phyloP scores from a whole-genome alignment of 2,113 vertebrate genomes.

The Zapus hudsonius region DNA sequence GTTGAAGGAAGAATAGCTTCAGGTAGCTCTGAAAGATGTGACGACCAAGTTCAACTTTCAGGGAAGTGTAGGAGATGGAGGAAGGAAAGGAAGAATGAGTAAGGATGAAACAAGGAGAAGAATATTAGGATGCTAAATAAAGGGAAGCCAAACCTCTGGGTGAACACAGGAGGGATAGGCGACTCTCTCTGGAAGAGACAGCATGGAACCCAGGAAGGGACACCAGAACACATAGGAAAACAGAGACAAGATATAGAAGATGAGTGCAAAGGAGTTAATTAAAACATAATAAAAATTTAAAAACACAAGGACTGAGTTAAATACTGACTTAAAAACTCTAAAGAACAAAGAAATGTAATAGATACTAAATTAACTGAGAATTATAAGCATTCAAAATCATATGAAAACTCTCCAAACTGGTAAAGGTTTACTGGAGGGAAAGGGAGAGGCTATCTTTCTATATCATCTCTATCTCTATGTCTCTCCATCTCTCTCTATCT shows the following conservation, averaged over 20 bases:
- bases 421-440: neutral
- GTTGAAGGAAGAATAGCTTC: neutral
- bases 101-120: neutral
- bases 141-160: neutral
- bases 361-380: neutral
- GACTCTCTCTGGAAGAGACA: neutral
- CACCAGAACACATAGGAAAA: neutral
- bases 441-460: no score
- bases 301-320: neutral
- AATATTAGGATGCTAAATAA: neutral
- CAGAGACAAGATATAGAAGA: neutral
- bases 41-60: neutral
- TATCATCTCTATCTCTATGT: no score
- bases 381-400: neutral
- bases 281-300: neutral
- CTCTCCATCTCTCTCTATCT: no score
- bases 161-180: accelerated
- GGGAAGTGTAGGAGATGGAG: neutral
- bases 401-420: neutral
- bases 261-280: no score
- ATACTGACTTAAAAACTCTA: neutral
- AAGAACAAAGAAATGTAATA: neutral
- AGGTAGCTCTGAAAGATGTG: neutral
- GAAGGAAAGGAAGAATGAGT: neutral
- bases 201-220: no score